Evolutionary conservation across 1,140 invertebrate species (phyloP).

Genomic region (Atta texana): DNA sequence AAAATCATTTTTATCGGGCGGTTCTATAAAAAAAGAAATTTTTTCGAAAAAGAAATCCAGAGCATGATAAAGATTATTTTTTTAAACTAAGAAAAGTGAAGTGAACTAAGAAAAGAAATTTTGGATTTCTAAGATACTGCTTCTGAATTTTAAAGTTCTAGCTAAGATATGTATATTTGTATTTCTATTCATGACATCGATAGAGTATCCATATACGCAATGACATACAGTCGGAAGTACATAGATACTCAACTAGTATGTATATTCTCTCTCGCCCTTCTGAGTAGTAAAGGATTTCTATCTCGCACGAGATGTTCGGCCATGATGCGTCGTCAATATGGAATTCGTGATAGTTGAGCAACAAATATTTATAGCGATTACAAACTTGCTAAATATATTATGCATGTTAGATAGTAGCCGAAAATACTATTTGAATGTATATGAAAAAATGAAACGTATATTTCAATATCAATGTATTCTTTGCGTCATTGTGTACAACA

Average conservation of each 20-base stretch:
- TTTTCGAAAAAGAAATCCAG: too few relatives aligned
- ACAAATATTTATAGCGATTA: not conserved
- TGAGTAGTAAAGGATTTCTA: constrained; percentile 24
- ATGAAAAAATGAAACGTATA: not conserved
- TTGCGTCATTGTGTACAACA: not conserved
- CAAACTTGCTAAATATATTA: not conserved
- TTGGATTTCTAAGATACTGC: not conserved
- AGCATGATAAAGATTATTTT: not conserved
- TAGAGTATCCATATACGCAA: not conserved
- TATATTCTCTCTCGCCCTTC: constrained; percentile 13
- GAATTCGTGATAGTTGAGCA: not conserved
- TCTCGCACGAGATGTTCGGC: not conserved
- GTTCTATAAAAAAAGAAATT: constrained; percentile 5
- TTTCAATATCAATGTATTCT: not conserved
- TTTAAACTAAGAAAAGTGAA: not conserved
- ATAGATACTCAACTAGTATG: not conserved
- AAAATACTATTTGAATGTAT: not conserved
- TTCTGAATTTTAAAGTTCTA: not conserved
- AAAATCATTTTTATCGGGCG: not conserved
- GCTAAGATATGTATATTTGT: constrained; percentile 7
- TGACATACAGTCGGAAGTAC: constrained; percentile 24
- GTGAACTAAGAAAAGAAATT: too few relatives aligned
- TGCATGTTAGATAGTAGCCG: not conserved
- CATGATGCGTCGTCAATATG: not conserved
- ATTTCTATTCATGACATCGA: not conserved